Evolutionary conservation across 2,797 vertebrate species (phyloP).

Genomic region (Ispidina picta): DNA sequence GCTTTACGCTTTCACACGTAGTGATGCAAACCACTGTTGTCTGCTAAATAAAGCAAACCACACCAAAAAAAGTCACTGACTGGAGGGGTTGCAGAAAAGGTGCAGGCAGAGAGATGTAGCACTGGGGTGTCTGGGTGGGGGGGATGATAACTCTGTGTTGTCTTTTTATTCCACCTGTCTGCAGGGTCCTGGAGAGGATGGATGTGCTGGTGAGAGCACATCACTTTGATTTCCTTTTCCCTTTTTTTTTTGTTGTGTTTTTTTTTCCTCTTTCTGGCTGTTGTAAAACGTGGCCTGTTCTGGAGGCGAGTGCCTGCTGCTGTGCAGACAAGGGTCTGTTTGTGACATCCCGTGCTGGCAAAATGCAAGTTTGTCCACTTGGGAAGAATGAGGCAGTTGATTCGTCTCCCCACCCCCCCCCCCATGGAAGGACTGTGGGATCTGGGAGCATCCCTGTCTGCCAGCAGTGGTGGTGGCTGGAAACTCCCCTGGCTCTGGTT

Average conservation of each 20-base stretch:
- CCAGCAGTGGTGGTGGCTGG: neutral
- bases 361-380: slow-evolving; percentile 24
- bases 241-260: no score
- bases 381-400: slow-evolving; percentile 27
- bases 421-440: neutral
- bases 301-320: fast-evolving
- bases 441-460: neutral
- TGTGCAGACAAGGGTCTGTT: neutral
- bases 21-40: neutral
- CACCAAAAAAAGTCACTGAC: no score
- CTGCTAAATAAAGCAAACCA: neutral
- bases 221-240: neutral
- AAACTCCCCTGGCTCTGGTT: neutral
- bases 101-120: neutral
- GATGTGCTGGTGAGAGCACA: neutral
- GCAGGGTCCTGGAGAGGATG: fast-evolving
- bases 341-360: fast-evolving
- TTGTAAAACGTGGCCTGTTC: neutral
- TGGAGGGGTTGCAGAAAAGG: neutral
- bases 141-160: fast-evolving
- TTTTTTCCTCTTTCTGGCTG: neutral
- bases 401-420: neutral
- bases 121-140: neutral
- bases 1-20: neutral
- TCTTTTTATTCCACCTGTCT: neutral